Evolutionary conservation across 2,888 invertebrate genomes (phyloP).

Genomic region (Machimus rusticus): DNA sequence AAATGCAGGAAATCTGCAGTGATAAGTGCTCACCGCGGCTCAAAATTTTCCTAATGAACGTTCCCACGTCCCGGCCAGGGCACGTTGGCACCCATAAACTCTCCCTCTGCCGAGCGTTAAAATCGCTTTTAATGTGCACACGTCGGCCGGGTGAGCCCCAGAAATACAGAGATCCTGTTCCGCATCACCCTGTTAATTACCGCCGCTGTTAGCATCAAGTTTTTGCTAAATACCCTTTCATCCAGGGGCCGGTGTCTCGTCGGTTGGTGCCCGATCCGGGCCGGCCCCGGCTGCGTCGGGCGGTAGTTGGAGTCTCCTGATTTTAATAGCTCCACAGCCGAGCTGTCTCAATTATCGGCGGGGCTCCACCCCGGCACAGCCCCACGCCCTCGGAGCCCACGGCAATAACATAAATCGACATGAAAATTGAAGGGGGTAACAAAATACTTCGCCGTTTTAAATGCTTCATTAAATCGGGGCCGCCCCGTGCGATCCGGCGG

Average conservation of each 20-base stretch:
- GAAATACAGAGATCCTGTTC: background rate
- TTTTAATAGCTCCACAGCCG: background rate
- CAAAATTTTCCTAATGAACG: background rate
- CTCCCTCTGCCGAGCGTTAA: background rate
- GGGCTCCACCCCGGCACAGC: background rate
- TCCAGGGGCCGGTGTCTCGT: background rate
- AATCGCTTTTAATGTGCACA: background rate
- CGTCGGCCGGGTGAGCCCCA: background rate
- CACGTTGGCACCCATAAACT: background rate
- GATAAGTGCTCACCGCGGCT: background rate
- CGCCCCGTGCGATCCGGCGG: background rate
- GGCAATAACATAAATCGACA: slow-evolving; percentile 26
- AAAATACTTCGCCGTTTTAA: slow-evolving; percentile 16
- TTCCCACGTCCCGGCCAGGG: background rate
- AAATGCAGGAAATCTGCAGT: background rate
- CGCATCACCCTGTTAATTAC: background rate
- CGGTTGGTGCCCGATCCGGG: background rate
- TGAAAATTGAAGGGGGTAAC: slow-evolving; percentile 22
- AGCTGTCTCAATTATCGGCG: background rate
- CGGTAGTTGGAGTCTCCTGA: background rate
- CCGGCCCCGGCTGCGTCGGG: background rate
- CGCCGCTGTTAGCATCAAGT: background rate
- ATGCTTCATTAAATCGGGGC: background rate
- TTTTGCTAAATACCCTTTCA: background rate
- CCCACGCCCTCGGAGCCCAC: background rate